These are phyloP conservation scores for Aurelia aurita DNA, from an alignment of 30 jellyfish, hydroid and myxozoan genomes.

Conservation along the genomic window DNA sequence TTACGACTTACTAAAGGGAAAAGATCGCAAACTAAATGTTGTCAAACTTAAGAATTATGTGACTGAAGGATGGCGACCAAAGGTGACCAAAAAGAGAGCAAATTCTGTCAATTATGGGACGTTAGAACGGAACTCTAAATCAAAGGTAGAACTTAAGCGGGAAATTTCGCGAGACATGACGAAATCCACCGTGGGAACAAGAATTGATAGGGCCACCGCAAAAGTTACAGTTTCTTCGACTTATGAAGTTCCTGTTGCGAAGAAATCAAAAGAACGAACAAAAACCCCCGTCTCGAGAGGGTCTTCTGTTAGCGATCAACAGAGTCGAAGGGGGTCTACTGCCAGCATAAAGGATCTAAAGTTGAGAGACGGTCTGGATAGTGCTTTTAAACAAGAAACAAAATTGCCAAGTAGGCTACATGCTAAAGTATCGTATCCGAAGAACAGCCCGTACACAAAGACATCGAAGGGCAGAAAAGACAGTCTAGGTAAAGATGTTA, in stretches of 20 bases:
- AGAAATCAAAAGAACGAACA: background rate
- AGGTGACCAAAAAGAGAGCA: constrained; percentile 17
- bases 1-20: constrained; percentile 34
- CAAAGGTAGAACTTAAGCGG: background rate
- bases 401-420: constrained; percentile 23
- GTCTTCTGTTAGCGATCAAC: constrained; percentile 6
- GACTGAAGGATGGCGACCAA: constrained; percentile 97
- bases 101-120: constrained; percentile 16
- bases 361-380: background rate
- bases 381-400: background rate
- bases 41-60: constrained; percentile 87
- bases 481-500: background rate
- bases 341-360: background rate
- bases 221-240: background rate
- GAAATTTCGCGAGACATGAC: background rate
- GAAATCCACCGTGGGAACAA: background rate
- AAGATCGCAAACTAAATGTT: constrained; percentile 77
- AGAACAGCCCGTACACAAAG: constrained; percentile 55
- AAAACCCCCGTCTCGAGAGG: background rate
- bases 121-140: background rate
- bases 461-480: background rate
- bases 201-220: background rate
- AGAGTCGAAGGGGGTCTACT: background rate
- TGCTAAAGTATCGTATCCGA: constrained; percentile 60
- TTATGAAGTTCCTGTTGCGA: background rate